phyloP scores from a whole-genome alignment of 2,113 vertebrate genomes.

The Herpetotheres cachinnans region DNA sequence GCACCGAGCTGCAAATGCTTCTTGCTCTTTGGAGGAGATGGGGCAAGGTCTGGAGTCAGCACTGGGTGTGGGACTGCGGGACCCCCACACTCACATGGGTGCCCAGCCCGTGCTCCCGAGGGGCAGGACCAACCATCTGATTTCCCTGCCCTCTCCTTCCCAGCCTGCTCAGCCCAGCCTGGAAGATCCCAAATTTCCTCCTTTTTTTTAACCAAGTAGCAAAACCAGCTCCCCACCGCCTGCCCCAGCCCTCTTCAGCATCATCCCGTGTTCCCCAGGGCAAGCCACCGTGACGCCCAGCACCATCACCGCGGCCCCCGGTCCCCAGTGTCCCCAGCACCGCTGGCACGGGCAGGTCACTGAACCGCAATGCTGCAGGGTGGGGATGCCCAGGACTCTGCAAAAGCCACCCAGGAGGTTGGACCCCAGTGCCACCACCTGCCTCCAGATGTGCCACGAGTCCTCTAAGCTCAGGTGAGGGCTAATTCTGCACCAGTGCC shows the following conservation, averaged over 20 bases:
- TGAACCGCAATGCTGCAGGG: not conserved
- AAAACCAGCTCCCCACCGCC: not conserved
- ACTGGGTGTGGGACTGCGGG: not conserved
- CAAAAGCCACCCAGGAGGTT: not conserved
- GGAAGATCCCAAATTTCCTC: not conserved
- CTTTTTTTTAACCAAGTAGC: not conserved
- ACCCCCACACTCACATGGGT: not conserved
- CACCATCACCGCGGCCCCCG: rapidly evolving
- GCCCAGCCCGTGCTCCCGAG: rapidly evolving
- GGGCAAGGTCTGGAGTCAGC: not conserved
- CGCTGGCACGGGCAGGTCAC: not conserved
- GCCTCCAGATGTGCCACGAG: not conserved
- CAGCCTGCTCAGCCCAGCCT: not conserved
- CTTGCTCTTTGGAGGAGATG: not conserved
- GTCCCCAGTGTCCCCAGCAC: not conserved
- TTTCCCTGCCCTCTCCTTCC: not conserved
- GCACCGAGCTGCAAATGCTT: not conserved
- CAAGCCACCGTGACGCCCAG: rapidly evolving
- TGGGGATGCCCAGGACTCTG: not conserved
- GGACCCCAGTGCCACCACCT: not conserved
- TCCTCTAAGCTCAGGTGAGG: not conserved
- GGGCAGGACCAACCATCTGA: not conserved
- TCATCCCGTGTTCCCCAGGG: rapidly evolving
- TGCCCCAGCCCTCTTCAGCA: rapidly evolving
- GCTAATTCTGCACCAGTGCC: not conserved